These are phyloP conservation scores for Arge pagana DNA, from an alignment of 2,888 invertebrate genomes.

Conservation along the genomic window DNA sequence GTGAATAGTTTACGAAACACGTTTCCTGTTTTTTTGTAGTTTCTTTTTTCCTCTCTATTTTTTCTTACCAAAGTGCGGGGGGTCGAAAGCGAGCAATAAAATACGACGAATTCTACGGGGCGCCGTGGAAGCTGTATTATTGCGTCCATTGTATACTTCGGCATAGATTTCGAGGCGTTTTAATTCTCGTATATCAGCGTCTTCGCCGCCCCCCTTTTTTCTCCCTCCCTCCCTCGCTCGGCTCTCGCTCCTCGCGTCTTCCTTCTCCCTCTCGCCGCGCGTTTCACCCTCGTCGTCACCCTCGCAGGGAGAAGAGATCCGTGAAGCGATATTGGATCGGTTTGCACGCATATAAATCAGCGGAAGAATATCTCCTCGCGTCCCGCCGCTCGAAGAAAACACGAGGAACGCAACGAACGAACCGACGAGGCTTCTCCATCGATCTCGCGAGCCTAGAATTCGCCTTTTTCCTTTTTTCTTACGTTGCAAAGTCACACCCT, in stretches of 20 bases:
- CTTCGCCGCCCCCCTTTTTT: slow-evolving; percentile 2
- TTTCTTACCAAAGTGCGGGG: too few species aligned
- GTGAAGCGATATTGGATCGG: slow-evolving; percentile 18
- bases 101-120: slow-evolving; percentile 21
- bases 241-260: background rate
- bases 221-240: background rate
- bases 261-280: background rate
- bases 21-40: too few species aligned
- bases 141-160: slow-evolving; percentile 19
- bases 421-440: too few species aligned
- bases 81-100: slow-evolving; percentile 10
- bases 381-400: slow-evolving; percentile 9
- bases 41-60: too few species aligned
- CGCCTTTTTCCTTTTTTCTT: too few species aligned
- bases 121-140: slow-evolving; percentile 13
- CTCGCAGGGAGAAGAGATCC: background rate
- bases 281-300: background rate
- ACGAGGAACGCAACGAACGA: slow-evolving; percentile 13
- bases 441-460: too few species aligned
- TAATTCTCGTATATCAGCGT: slow-evolving; percentile 22
- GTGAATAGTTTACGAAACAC: too few species aligned
- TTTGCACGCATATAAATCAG: slow-evolving; percentile 23
- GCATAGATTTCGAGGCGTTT: slow-evolving; percentile 20
- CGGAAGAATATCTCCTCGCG: slow-evolving; percentile 19
- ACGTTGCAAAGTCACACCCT: too few species aligned